Percentiles rank a stretch among this genome's conserved stretches.
These are phyloP conservation scores for Nipponia nippon DNA, from an alignment of 2,113 vertebrate genomes.

Conservation along the genomic window DNA sequence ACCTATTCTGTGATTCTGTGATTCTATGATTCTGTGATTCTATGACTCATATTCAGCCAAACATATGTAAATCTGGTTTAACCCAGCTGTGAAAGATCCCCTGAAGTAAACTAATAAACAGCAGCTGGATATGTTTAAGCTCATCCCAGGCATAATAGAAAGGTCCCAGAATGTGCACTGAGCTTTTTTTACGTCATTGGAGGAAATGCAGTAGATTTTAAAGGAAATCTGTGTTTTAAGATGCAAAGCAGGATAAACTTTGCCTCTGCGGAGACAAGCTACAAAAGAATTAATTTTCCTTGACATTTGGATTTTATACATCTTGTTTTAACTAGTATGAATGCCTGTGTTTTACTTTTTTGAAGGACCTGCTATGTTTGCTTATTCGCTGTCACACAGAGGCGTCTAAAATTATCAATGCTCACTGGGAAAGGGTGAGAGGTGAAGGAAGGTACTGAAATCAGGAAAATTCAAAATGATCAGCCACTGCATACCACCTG, in stretches of 20 bases:
- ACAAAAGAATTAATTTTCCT: conserved; percentile 62
- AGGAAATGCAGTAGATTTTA: conserved; percentile 44
- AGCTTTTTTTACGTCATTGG: conserved; percentile 13
- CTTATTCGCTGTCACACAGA: background rate
- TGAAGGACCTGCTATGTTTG: background rate
- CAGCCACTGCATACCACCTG: background rate
- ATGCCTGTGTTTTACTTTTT: background rate
- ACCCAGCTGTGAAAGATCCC: conserved; percentile 12
- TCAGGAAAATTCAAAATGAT: background rate
- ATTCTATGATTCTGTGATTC: no score
- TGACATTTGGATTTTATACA: conserved; percentile 32
- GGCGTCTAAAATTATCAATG: background rate
- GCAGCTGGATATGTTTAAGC: conserved; percentile 33
- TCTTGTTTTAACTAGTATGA: background rate
- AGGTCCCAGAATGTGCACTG: conserved; percentile 27
- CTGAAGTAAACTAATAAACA: conserved; percentile 28
- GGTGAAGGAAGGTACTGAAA: background rate
- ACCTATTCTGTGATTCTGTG: background rate
- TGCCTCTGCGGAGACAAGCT: background rate
- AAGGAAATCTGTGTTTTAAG: conserved; percentile 43
- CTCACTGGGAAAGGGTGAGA: background rate
- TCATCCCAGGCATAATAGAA: background rate
- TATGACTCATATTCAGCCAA: background rate
- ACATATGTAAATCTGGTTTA: conserved; percentile 24
- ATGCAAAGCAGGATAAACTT: conserved; percentile 25